Evolutionary conservation across 2,797 vertebrate genomes (phyloP), one percentile per base, ranked within the genome.

Genomic region (Bucorvus abyssinicus): DNA sequence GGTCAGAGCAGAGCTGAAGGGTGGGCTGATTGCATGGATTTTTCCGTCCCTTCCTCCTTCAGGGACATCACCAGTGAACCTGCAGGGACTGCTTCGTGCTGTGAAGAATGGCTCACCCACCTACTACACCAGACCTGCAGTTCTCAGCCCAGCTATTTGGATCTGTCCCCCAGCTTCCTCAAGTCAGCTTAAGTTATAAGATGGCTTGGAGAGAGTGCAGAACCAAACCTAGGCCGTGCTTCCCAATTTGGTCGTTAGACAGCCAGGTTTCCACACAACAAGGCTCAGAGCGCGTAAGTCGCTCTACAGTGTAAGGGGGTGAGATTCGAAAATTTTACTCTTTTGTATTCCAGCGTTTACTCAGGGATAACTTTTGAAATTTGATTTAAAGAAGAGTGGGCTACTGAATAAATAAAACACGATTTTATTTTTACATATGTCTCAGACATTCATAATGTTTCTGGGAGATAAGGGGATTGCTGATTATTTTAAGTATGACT

Each of bases 361-460:
- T 75, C 24, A 16, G 27, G 24, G 57, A 22, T 20, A 76, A 68
- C 12, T 59, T 63, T 34, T 13, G 26, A 50, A 42, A 68, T 60
- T 67, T 83, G 44, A 73, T 36, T 84, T 76, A 61, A 59, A 63
- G 27, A 88, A 73, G 18, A 53, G 63, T 82, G 34, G 45, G 67
- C 21, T 87, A 38, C 23, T 65, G 21, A 82, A 84, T 89, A 89
- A 90, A 94, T 55, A 89, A 91, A 83, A 70, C 7, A 60, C 84
- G 2, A 8, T 68, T 74, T 89, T 81, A 64, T 42, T 86, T 95
- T 84, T 69, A 69, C 63, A 79, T 73, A 12, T 80, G 47, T 36
- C 55, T 93, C 86, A 95, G 94, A 90, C 69, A 38, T 49, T 73
- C 61, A 36, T 53, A 90, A 79, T n/a, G 15, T 77, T 52, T 40